phyloP scores from a whole-genome alignment of 2,113 vertebrate genomes.

The Python bivittatus region DNA sequence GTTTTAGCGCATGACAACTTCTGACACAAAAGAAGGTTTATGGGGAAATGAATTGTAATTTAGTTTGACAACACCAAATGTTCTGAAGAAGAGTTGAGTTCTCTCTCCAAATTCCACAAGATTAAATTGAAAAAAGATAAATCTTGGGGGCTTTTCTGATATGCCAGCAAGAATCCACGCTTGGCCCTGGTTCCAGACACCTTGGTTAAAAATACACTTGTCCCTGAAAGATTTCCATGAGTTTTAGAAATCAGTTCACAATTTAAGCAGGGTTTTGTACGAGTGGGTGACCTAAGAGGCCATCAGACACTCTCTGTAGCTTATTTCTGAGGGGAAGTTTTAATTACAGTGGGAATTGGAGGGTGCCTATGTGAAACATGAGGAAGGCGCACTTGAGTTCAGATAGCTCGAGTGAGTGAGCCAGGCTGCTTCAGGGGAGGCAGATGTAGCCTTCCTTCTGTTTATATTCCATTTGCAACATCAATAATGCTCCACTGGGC shows the following conservation, averaged over 20 bases:
- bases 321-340: no score
- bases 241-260: background rate
- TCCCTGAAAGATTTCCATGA: background rate
- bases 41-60: constrained; percentile 33
- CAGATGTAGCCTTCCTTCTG: background rate
- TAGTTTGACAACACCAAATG: constrained; percentile 39
- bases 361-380: background rate
- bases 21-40: constrained; percentile 16
- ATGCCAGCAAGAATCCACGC: background rate
- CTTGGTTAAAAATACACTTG: background rate
- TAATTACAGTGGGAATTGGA: no score
- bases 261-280: background rate
- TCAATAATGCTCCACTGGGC: no score
- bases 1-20: background rate
- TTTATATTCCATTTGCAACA: no score
- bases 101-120: background rate
- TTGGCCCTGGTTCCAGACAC: background rate
- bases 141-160: background rate
- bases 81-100: background rate
- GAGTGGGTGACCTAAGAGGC: no score
- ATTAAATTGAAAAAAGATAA: background rate
- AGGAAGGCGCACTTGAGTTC: background rate
- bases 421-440: background rate
- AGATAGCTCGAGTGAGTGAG: background rate
- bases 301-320: no score